These are phyloP conservation scores for Epizoanthus illoricatus DNA, from an alignment of 92 coral and sea anemone species.

Conservation along the genomic window DNA sequence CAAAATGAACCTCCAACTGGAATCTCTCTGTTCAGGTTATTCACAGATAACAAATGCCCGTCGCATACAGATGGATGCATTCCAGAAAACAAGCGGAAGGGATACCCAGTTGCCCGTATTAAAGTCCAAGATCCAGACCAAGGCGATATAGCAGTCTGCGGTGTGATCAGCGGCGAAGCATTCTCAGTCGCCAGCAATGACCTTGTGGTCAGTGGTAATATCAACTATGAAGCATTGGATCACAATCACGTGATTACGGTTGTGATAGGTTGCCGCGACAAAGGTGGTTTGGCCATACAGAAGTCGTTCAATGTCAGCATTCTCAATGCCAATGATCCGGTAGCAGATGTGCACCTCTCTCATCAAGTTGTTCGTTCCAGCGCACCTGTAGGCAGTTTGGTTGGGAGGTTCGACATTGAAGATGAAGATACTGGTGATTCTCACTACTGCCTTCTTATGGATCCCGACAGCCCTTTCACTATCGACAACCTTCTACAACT, in stretches of 20 bases:
- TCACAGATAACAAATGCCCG: constrained; percentile 15
- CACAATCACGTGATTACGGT: constrained; percentile 49
- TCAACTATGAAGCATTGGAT: constrained; percentile 60
- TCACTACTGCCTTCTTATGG: constrained; percentile 53
- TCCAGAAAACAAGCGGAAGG: constrained; percentile 54
- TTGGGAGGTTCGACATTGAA: constrained; percentile 58
- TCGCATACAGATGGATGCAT: constrained; percentile 47
- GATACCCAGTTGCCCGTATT: constrained; percentile 60
- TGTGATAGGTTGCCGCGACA: constrained; percentile 52
- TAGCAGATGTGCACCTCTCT: constrained; percentile 52
- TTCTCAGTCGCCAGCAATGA: constrained; percentile 44
- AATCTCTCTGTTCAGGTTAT: constrained; percentile 22
- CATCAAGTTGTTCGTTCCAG: constrained; percentile 59
- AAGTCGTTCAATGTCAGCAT: constrained; percentile 50
- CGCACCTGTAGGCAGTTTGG: constrained; percentile 60
- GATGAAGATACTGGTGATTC: constrained; percentile 59
- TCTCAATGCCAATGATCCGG: constrained; percentile 61
- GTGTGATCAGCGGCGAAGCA: constrained; percentile 52
- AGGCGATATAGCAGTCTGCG: constrained; percentile 52
- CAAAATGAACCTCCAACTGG: constrained; percentile 60
- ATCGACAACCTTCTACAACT: constrained; percentile 52
- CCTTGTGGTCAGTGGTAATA: constrained; percentile 55
- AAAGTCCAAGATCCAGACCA: constrained; percentile 55
- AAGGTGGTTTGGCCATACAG: constrained; percentile 50
- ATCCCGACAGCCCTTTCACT: constrained; percentile 56